Evolutionary conservation across 30 jellyfish, hydroid and myxozoan species (phyloP).

Genomic region (Hydractinia symbiolongicarpus): DNA sequence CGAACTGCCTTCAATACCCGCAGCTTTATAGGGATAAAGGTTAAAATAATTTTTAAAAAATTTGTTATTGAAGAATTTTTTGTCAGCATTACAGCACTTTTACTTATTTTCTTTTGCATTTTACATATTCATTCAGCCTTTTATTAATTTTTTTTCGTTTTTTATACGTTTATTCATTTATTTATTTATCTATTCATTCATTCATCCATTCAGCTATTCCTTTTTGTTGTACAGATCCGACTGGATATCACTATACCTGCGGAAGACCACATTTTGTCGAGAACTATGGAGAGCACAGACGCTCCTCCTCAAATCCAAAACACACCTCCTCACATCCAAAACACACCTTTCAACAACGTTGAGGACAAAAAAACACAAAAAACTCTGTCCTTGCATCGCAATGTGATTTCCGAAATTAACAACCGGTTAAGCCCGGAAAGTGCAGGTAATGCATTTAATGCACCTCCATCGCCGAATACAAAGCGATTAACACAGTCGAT

Average conservation of each 20-base stretch:
- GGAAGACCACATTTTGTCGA: too few relatives aligned
- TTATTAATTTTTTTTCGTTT: not conserved
- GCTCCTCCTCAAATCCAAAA: not conserved
- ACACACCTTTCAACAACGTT: not conserved
- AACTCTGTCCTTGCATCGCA: not conserved
- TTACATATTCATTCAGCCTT: too few relatives aligned
- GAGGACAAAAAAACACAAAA: not conserved
- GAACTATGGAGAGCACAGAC: not conserved
- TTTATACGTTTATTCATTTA: not conserved
- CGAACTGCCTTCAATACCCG: too few relatives aligned
- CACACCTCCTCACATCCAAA: not conserved
- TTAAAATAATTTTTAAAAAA: too few relatives aligned
- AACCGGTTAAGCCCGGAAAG: not conserved
- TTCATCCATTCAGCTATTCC: not conserved
- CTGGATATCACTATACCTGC: not conserved
- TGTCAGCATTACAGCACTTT: too few relatives aligned
- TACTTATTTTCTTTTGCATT: too few relatives aligned
- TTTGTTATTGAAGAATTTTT: too few relatives aligned
- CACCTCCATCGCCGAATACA: conserved; percentile 12
- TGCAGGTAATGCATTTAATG: not conserved
- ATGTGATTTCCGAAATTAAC: not conserved
- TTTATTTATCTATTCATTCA: not conserved
- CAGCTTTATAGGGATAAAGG: too few relatives aligned
- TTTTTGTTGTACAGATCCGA: not conserved
- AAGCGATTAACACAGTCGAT: not conserved